A percentile compares a stretch with the other conserved stretches of the same genome.
Conservation (phyloP, 35 echinoderm and acorn worm genomes). For the Heliocidaris tuberculata region DNA sequence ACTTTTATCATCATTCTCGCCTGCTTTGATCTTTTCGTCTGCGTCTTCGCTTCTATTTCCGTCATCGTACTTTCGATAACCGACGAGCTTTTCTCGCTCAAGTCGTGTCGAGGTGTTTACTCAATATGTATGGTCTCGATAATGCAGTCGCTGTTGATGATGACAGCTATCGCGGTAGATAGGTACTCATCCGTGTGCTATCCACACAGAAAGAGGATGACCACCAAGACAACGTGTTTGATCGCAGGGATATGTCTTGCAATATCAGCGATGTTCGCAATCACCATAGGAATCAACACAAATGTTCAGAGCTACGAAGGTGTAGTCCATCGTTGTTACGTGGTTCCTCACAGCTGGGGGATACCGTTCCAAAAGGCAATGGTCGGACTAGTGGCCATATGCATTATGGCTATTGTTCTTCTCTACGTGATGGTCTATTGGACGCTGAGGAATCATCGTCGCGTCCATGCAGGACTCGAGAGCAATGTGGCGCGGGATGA, state of each 20-base stretch:
- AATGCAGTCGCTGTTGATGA: constrained; percentile 22
- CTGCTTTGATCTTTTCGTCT: background rate
- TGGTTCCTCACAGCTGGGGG: background rate
- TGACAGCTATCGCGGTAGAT: background rate
- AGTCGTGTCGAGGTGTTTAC: background rate
- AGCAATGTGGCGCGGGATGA: background rate
- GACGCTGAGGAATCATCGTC: background rate
- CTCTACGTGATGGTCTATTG: background rate
- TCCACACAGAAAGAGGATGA: background rate
- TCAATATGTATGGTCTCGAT: background rate
- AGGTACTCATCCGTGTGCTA: background rate
- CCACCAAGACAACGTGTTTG: background rate
- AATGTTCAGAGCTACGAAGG: background rate
- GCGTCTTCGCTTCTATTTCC: background rate
- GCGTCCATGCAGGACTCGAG: background rate
- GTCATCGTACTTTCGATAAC: background rate
- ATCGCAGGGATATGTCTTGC: background rate
- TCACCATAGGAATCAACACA: background rate
- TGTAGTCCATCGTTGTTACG: background rate
- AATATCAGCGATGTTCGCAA: background rate
- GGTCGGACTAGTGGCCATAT: background rate
- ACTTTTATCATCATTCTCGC: constrained; percentile 18
- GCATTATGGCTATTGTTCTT: background rate
- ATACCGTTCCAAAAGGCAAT: background rate
- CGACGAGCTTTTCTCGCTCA: background rate